Base-by-base conservation (phyloP, 2,113 vertebrate species). In the Triplophysa siluroides region DNA sequence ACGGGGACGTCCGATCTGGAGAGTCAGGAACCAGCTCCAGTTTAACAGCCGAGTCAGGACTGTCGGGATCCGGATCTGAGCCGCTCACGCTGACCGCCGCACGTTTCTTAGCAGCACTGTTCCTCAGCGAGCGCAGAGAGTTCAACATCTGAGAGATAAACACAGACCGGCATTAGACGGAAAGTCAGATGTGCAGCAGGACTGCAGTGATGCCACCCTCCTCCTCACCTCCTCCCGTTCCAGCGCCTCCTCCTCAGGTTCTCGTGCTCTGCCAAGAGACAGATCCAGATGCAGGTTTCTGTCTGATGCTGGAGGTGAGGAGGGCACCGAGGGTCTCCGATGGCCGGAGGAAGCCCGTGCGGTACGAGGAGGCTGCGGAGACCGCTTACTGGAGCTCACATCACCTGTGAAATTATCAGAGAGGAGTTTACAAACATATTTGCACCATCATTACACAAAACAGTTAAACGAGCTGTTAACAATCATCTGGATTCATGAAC, bases 81-180 rank as follows among this genome's bases (percentile, higher is more conserved):
- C 92, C 62, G 78, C 90, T 91, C 61, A 93, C 85, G 79, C 90
- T 94, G 2, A 93, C 91, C 86, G 94, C 95, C 0, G 96, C 97
- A 78, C 95, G 92, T 88, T 98, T 99, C 90, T 95, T 98, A 45
- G 96, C 96, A 0, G 96, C 96, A 0, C 95, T 98, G 85, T 91
- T 96, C 10, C 94, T 93, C 63, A 98, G 86, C 5, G 93, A 95
- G 0, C 95, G 86, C 12, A 98, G 93, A 0, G 94, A 98, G 81
- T 91, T 96, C 85, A 94, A 88, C 96, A 98, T 98, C 98, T 99
- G 84, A 19, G 23, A 29, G 58, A 52, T 1, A 0, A 52, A 29
- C 1, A 66, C 12, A 24, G 8, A 58, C 50, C 50, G 14, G 3
- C 13, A 41, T 8, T 23, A 8, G 47, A 45, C 16, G 33, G 19